Evolutionary conservation across 2,113 vertebrate genomes (phyloP), one percentile per base, ranked within the genome.

Genomic region (Phodopus roborovskii): DNA sequence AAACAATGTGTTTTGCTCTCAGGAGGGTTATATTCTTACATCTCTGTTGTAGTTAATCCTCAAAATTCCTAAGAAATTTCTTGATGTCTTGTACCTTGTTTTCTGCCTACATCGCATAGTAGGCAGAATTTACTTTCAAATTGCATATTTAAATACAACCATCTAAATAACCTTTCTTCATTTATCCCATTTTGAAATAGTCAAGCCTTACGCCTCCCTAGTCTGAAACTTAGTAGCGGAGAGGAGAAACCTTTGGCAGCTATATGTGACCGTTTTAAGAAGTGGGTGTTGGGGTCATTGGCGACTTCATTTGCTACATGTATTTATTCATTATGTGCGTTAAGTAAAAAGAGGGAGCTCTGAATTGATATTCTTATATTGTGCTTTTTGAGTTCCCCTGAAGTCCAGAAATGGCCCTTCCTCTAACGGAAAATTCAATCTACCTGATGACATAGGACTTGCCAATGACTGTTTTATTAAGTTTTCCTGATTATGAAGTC

Each of bases 341-440:
- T 74, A 64, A 84, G 22, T 42, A 84, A 64, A 64, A 64, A 70
- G 77, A 90, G 66, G 6, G 33, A 79, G 53, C 50, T 33, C 53
- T 36, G 4, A 53, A 39, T 75, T 90, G 53, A 82, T 58, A 62
- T 90, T 8, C 4, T 96, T 86, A 78, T 60, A 78, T 33, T 70
- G 16, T 87, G 13, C 19, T 86, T 77, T 93, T 53, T 73, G 39
- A 84, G 42, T 82, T 87, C 53, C 85, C 28, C 30, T 92, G 5
- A 74, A 74, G 70, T 83, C 45, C 53, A 66, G 53, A 74, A 94
- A 84, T 39, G 19, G 16, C 19, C 62, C 10, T 66, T 83, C 19
- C 17, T 86, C 26, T 36, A 73, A 91, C 22, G 15, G 36, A 87
- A 95, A 95, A 62, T 68, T 26, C 92, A 83, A 88, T 92, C 42